Evolutionary conservation across 2,888 invertebrate genomes (phyloP), one percentile per base, ranked within the genome.

Genomic region (Noctua pronuba): DNA sequence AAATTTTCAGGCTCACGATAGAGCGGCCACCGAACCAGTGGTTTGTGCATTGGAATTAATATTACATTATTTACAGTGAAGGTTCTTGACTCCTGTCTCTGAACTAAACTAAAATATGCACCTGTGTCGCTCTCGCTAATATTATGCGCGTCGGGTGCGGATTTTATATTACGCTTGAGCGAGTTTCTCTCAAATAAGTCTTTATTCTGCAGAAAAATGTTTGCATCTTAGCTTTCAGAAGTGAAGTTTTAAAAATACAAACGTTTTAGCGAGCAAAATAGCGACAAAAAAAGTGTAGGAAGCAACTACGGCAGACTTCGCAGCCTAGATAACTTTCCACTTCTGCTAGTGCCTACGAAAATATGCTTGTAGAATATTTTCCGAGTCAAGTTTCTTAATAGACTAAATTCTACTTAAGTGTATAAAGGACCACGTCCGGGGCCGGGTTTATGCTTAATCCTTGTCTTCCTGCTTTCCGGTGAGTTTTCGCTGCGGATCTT

Each of bases 31-130:
- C 85, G 86, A 92, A 94, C 92, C 88, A 84, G 84, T 83, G 91
- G 93, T 94, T 94, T 94, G 94, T 93, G 90, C 93, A 92, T 88
- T 89, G 92, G 91, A 92, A 94, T 91, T 80, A 90, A 92, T 92
- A 92, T 92, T 92, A 92, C 88, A 80, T 38, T 52, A 89, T 85
- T 76, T 72, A 79, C 73, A 84, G 67, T 67, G 69, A 79, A 84
- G 76, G 83, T 87, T 74, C 84, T 88, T 86, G 78, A 77, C 76
- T 66, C 31, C n/a, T 41, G 71, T 65, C 69, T 72, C 71, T 74
- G 65, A 35, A 73, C 31, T 73, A 38, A 73, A 74, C 28, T 55
- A 71, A 73, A 84, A 84, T 85, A 84, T 87, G 73, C 79, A 71
- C 55, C 65, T 41, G 68, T 69, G 70, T 71, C 62, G 18, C 69